Conservation (phyloP, 2,888 invertebrate species). For the Schrankia costaestrigalis region DNA sequence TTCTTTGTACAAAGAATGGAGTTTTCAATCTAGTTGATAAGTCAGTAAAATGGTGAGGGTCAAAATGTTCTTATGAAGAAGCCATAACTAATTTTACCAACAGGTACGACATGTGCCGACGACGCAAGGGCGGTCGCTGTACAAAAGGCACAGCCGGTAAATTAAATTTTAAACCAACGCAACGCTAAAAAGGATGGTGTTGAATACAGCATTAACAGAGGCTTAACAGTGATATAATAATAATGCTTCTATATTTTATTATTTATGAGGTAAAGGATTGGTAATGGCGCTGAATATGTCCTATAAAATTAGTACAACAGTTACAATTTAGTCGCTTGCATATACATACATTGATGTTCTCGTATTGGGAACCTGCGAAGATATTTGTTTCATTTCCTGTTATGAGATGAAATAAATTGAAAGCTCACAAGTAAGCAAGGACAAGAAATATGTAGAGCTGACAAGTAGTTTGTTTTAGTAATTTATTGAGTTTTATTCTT, state of each 20-base stretch:
- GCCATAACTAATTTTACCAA: slow-evolving; percentile 74
- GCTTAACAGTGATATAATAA: slow-evolving; percentile 70
- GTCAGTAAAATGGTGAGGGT: slow-evolving; percentile 31
- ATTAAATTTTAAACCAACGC: slow-evolving; percentile 66
- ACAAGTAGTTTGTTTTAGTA: slow-evolving; percentile 21
- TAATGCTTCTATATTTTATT: slow-evolving; percentile 68
- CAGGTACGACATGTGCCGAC: slow-evolving; percentile 99
- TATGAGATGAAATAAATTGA: slow-evolving; percentile 25
- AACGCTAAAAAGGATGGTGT: slow-evolving; percentile 61
- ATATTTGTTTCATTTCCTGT: slow-evolving; percentile 31
- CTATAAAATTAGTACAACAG: slow-evolving; percentile 31
- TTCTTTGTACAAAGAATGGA: slow-evolving; percentile 16
- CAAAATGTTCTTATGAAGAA: slow-evolving; percentile 46
- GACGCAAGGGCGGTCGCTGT: slow-evolving; percentile 97
- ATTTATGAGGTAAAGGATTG: slow-evolving; percentile 76
- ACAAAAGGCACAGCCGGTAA: slow-evolving; percentile 99
- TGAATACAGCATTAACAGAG: slow-evolving; percentile 64
- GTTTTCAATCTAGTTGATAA: slow-evolving; percentile 19
- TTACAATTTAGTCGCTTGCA: slow-evolving; percentile 36
- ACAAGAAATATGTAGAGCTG: slow-evolving; percentile 14
- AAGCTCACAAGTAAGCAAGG: slow-evolving; percentile 11
- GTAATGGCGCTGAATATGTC: slow-evolving; percentile 77
- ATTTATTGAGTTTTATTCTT: slow-evolving; percentile 72
- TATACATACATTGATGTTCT: slow-evolving; percentile 30
- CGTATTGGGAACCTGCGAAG: slow-evolving; percentile 7